These are phyloP conservation scores for Potorous gilbertii DNA, from an alignment of 2,797 vertebrate species.

Conservation along the genomic window DNA sequence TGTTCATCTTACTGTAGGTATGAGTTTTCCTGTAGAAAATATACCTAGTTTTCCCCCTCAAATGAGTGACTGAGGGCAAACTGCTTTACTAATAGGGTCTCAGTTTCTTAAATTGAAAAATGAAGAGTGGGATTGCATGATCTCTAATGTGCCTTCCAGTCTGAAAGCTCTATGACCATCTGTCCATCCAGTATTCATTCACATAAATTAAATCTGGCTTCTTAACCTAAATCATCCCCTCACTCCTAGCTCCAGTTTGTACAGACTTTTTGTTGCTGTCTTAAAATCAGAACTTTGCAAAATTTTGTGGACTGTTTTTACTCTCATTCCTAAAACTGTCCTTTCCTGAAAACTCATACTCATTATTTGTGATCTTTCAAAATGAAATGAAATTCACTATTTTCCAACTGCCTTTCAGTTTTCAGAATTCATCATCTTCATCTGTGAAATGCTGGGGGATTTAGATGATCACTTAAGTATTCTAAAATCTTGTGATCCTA, in stretches of 20 bases:
- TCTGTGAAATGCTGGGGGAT: neutral
- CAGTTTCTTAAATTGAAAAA: neutral
- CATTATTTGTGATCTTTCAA: neutral
- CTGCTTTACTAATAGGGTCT: neutral
- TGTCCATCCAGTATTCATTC: neutral
- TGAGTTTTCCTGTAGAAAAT: neutral
- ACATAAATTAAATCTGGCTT: neutral
- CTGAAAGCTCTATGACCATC: neutral
- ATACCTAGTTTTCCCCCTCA: neutral
- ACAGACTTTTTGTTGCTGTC: neutral
- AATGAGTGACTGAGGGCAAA: neutral
- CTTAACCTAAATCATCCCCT: neutral
- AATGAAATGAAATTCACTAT: neutral
- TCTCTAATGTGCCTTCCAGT: neutral
- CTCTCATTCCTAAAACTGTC: neutral
- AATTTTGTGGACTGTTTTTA: neutral
- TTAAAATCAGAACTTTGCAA: neutral
- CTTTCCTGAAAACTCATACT: neutral
- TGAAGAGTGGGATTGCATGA: neutral
- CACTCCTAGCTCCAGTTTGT: neutral
- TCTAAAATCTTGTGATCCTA: neutral
- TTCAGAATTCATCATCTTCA: neutral
- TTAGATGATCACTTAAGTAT: neutral
- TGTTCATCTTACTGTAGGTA: neutral
- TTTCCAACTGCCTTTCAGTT: neutral